phyloP scores from a whole-genome alignment of 2,888 invertebrate species.

The Eristalinus sepulchralis region DNA sequence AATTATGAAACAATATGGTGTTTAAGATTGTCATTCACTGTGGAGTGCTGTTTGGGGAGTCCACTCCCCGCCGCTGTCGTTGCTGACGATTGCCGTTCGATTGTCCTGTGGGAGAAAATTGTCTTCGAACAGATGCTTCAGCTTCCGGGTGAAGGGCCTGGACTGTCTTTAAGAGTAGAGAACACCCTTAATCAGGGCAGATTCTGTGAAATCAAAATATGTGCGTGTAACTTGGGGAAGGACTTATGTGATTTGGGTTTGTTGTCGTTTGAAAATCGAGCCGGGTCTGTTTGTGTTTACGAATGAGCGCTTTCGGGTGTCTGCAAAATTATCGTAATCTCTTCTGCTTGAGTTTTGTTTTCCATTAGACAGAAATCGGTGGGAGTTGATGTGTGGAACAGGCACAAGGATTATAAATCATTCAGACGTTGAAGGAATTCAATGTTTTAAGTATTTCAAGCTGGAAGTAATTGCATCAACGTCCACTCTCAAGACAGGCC shows the following conservation, averaged over 20 bases:
- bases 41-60: background rate
- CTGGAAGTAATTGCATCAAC: no score
- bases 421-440: no score
- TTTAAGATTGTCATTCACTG: background rate
- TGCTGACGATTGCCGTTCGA: background rate
- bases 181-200: background rate
- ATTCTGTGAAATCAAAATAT: background rate
- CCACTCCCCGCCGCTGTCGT: no score
- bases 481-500: no score
- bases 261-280: background rate
- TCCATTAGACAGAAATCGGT: no score
- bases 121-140: background rate
- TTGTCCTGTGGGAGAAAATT: background rate
- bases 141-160: background rate
- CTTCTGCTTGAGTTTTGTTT: background rate
- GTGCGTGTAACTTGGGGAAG: background rate
- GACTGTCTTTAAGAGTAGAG: background rate
- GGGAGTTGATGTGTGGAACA: background rate
- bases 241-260: background rate
- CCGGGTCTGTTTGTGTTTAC: background rate
- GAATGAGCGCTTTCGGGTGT: background rate
- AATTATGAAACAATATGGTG: background rate
- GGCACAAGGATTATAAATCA: no score
- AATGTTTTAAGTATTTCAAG: no score
- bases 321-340: background rate